Evolutionary conservation across 2,113 vertebrate genomes (phyloP).

Genomic region (Oncorhynchus gorbuscha): DNA sequence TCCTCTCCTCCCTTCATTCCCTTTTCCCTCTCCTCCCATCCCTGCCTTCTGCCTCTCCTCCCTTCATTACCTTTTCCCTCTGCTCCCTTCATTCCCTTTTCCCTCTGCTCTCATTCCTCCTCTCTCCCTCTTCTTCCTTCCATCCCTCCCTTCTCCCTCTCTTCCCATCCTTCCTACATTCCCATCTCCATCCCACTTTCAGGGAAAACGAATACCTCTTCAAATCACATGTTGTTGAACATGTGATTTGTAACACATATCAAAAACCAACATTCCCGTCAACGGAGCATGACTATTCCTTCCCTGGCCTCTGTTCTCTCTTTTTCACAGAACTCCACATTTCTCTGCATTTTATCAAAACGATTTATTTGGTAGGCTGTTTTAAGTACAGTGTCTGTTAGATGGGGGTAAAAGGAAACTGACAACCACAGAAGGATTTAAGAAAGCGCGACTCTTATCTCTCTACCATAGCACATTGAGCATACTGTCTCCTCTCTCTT

Average conservation of each 20-base stretch:
- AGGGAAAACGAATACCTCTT: slow-evolving; percentile 56
- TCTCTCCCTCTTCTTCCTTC: too few relatives aligned
- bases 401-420: neutral
- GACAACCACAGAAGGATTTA: neutral
- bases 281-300: slow-evolving; percentile 24
- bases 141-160: neutral
- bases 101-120: too few relatives aligned
- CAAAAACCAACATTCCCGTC: slow-evolving; percentile 48
- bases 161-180: slow-evolving; percentile 2
- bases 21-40: too few relatives aligned
- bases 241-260: slow-evolving; percentile 48
- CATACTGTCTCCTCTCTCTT: neutral
- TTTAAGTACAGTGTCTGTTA: neutral
- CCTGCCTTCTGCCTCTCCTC: too few relatives aligned
- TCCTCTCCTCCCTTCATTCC: too few relatives aligned
- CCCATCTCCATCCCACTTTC: slow-evolving; percentile 29
- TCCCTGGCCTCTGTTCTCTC: neutral
- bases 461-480: too few relatives aligned
- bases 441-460: neutral
- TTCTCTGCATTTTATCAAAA: neutral
- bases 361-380: too few relatives aligned
- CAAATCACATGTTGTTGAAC: slow-evolving; percentile 58
- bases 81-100: too few relatives aligned
- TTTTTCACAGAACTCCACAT: neutral
- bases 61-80: too few relatives aligned